Evolutionary conservation across 2,113 vertebrate species (phyloP).

Genomic region (Urocolius indicus): DNA sequence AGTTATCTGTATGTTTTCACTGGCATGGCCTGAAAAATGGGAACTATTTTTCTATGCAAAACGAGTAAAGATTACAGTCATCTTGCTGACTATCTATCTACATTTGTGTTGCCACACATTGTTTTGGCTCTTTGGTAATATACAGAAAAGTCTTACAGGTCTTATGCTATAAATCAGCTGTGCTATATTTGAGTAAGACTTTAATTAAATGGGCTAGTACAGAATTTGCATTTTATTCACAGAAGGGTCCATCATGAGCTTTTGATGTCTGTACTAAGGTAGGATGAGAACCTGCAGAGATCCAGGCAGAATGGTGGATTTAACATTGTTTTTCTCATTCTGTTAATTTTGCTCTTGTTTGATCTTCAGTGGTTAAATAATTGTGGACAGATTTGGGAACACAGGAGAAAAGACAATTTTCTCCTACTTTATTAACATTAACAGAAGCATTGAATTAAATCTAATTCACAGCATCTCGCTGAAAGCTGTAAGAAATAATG

Average conservation of each 20-base stretch:
- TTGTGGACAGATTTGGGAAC: background rate
- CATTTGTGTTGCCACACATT: background rate
- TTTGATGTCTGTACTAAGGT: background rate
- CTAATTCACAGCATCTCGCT: background rate
- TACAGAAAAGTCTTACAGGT: background rate
- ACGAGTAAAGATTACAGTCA: background rate
- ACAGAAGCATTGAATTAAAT: background rate
- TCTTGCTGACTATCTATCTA: background rate
- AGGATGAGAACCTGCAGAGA: background rate
- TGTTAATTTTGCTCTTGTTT: background rate
- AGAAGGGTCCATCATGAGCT: background rate
- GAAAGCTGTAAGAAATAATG: background rate
- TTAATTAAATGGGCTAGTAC: background rate
- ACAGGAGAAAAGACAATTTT: background rate
- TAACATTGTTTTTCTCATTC: background rate
- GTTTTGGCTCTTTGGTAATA: background rate
- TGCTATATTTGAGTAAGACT: background rate
- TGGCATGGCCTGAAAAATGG: background rate
- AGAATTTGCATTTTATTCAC: background rate
- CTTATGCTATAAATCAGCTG: background rate
- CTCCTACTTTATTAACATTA: background rate
- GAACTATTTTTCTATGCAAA: background rate
- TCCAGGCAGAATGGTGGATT: background rate
- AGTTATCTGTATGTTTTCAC: background rate
- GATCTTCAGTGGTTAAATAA: background rate